Conservation (phyloP, 2,113 vertebrate genomes). For the Toxotes chatareus region DNA sequence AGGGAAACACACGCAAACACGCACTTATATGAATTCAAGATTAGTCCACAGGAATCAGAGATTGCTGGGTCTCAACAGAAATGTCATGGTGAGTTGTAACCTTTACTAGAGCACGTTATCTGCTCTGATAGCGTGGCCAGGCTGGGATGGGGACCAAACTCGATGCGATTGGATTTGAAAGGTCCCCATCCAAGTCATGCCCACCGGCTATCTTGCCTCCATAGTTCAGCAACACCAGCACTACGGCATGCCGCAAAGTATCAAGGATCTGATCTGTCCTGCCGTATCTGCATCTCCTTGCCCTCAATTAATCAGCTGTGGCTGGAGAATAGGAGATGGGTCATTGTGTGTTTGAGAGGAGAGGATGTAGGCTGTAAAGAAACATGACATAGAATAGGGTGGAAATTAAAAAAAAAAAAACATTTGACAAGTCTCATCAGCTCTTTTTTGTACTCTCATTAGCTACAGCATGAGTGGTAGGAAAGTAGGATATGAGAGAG, state of each 20-base stretch:
- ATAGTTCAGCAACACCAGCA: constrained; percentile 80
- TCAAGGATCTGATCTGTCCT: constrained; percentile 70
- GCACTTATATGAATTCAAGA: constrained; percentile 63
- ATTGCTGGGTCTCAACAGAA: constrained; percentile 81
- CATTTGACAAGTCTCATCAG: constrained; percentile 19
- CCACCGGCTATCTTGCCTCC: constrained; percentile 78
- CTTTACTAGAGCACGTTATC: constrained; percentile 85
- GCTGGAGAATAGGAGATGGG: constrained; percentile 45
- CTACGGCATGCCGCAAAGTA: constrained; percentile 55
- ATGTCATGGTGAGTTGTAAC: constrained; percentile 86
- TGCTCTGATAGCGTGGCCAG: constrained; percentile 77
- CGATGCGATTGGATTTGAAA: constrained; percentile 85
- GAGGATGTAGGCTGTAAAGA: constrained; percentile 20
- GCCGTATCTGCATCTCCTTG: constrained; percentile 62
- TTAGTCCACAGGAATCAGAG: constrained; percentile 70
- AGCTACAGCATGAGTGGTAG: constrained; percentile 1
- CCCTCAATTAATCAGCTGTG: constrained; percentile 64
- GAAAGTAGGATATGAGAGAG: constrained; percentile 10
- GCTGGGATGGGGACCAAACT: constrained; percentile 62
- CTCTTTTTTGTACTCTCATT: constrained; percentile 15
- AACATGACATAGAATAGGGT: constrained; percentile 27
- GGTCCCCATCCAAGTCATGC: constrained; percentile 80
- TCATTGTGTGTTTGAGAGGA: constrained; percentile 20
- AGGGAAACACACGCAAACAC: constrained; percentile 27
- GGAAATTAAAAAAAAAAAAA: constrained; percentile 5